phyloP scores from a whole-genome alignment of 2,888 invertebrate genomes.

The Gastracanthus pulcherrimus region DNA sequence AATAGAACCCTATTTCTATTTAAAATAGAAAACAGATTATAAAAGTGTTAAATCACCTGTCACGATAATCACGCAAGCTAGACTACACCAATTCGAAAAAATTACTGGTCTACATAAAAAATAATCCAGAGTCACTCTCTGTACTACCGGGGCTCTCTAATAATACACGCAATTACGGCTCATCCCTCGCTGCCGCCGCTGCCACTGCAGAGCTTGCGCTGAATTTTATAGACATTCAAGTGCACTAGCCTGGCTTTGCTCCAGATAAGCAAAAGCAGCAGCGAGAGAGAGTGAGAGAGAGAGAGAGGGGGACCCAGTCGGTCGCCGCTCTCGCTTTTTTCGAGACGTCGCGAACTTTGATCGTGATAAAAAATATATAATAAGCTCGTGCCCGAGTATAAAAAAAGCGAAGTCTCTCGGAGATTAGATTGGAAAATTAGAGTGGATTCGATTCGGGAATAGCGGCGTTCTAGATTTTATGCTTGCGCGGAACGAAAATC shows the following conservation, averaged over 20 bases:
- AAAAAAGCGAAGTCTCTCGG: neutral
- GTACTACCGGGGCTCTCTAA: slow-evolving; percentile 32
- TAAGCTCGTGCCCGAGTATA: neutral
- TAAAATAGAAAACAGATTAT: too few species aligned
- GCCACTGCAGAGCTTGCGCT: neutral
- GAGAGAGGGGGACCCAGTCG: neutral
- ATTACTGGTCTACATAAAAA: neutral
- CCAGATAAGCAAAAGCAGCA: slow-evolving; percentile 47
- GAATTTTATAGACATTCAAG: slow-evolving; percentile 45
- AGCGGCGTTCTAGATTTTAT: too few species aligned
- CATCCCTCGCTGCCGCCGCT: neutral
- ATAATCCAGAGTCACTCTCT: neutral
- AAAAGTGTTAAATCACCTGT: too few species aligned
- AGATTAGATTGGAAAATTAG: neutral
- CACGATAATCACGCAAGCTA: too few species aligned
- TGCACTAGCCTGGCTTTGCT: slow-evolving; percentile 47
- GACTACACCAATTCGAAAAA: too few species aligned
- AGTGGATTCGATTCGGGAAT: neutral
- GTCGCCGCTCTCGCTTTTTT: neutral
- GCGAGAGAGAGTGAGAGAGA: too few species aligned
- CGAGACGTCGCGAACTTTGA: slow-evolving; percentile 18
- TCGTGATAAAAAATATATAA: neutral
- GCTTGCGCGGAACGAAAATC: too few species aligned
- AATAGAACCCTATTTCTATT: too few species aligned
- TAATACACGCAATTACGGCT: slow-evolving; percentile 59